Percentiles rank a stretch among this genome's conserved stretches.
Evolutionary conservation across 2,113 vertebrate species (phyloP).

Genomic region (Hipposideros armiger): DNA sequence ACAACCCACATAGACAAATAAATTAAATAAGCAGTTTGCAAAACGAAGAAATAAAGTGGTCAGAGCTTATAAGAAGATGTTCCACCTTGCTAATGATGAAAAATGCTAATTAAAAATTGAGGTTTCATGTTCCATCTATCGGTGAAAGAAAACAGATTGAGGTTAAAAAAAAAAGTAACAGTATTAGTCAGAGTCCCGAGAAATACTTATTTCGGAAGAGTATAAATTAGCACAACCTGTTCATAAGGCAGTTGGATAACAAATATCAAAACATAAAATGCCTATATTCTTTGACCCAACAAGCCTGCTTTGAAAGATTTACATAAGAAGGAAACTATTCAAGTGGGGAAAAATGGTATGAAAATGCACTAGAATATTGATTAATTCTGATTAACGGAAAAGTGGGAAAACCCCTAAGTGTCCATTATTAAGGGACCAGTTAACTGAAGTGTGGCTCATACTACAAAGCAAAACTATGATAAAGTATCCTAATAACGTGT

Average conservation of each 20-base stretch:
- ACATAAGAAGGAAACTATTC: not conserved
- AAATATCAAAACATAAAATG: not conserved
- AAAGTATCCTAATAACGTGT: not conserved
- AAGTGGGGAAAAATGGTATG: not conserved
- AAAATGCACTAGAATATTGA: not conserved
- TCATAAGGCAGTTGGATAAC: not conserved
- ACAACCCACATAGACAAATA: not conserved
- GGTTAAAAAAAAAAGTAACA: not conserved
- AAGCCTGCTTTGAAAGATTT: not conserved
- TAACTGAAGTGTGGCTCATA: not conserved
- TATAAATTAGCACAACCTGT: not conserved
- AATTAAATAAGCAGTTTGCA: not conserved
- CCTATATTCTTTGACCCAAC: not conserved
- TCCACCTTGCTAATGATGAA: not conserved
- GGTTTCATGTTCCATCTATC: not conserved
- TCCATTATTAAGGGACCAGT: not conserved
- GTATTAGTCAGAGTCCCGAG: not conserved
- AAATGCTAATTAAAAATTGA: not conserved
- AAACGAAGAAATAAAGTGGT: not conserved
- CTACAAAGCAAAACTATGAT: not conserved
- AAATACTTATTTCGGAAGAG: not conserved
- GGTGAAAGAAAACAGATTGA: not conserved
- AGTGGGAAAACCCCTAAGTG: not conserved
- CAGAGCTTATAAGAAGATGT: not conserved
- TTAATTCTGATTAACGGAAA: conserved; percentile 54